Conservation (phyloP, 2,113 vertebrate species). For the Crotalus tigris region DNA sequence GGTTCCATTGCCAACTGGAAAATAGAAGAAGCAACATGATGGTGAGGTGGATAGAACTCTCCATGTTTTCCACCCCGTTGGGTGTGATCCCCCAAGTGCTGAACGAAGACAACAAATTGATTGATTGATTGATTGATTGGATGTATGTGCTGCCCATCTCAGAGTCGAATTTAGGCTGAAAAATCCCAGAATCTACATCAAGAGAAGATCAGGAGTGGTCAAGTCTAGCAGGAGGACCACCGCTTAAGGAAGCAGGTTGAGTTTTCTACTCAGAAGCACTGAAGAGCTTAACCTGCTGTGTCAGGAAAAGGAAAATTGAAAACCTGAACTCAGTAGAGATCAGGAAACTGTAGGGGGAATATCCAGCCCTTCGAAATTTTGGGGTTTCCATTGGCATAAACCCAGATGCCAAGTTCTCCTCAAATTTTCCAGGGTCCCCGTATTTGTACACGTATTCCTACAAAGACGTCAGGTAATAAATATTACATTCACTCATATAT, state of each 20-base stretch:
- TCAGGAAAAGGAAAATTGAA: neutral
- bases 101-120: neutral
- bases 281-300: neutral
- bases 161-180: neutral
- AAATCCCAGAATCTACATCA: neutral
- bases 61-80: neutral
- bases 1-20: constrained; percentile 70
- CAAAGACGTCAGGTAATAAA: neutral
- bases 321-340: neutral
- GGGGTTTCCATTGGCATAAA: neutral
- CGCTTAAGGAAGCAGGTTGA: too few species aligned
- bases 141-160: neutral
- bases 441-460: neutral
- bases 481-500: neutral
- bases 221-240: neutral
- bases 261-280: neutral
- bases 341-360: neutral
- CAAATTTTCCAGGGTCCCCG: neutral
- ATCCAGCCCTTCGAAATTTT: neutral
- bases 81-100: neutral
- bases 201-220: too few species aligned
- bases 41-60: neutral
- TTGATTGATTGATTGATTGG: neutral
- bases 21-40: constrained; percentile 64
- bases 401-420: constrained; percentile 21